These are phyloP conservation scores for Dryas iulia DNA, from an alignment of 1,140 invertebrate species.

Conservation along the genomic window DNA sequence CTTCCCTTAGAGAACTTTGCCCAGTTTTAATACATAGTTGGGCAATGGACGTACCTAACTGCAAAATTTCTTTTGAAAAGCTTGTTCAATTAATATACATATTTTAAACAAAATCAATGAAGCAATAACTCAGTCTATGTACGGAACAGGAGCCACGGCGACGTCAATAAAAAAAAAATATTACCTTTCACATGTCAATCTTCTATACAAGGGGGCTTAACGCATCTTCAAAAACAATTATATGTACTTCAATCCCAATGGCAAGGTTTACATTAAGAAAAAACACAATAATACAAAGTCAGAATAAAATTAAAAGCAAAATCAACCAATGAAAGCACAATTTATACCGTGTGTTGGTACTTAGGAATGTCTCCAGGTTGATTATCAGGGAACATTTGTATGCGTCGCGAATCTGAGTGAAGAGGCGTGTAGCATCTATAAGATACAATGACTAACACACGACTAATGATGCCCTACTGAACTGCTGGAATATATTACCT, in stretches of 20 bases:
- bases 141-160: too few species aligned
- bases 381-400: constrained; percentile 53
- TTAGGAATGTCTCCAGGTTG: constrained; percentile 25
- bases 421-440: constrained; percentile 60
- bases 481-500: constrained; percentile 46
- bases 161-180: too few species aligned
- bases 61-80: too few species aligned
- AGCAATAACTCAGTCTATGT: too few species aligned
- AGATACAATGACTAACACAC: constrained; percentile 53
- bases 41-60: too few species aligned
- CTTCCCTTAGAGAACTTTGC: too few species aligned
- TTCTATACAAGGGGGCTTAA: neutral
- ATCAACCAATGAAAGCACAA: constrained; percentile 10
- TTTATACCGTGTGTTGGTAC: constrained; percentile 25
- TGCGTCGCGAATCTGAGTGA: constrained; percentile 60
- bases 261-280: neutral
- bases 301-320: constrained; percentile 7
- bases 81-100: too few species aligned
- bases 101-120: too few species aligned
- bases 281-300: neutral
- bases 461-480: constrained; percentile 50
- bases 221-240: neutral
- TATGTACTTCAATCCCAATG: neutral
- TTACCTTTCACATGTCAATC: neutral
- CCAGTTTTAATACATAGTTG: too few species aligned